Evolutionary conservation across 23 tunicate genomes (phyloP).

Genomic region (Trididemnum clinides): DNA sequence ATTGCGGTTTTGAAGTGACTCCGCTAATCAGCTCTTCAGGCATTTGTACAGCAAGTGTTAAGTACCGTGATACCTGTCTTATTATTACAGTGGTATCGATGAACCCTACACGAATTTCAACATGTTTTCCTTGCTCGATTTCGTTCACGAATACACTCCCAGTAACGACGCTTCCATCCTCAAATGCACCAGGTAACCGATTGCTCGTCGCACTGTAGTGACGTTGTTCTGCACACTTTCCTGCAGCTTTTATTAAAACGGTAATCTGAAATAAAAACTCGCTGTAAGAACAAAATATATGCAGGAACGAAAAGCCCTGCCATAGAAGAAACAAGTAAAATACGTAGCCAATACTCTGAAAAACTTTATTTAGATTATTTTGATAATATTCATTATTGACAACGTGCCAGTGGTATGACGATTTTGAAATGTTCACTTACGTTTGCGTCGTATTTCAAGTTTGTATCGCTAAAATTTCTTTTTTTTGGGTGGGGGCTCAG

Average conservation of each 20-base stretch:
- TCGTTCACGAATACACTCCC: slow-evolving; percentile 61
- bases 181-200: slow-evolving; percentile 58
- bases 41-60: slow-evolving; percentile 75
- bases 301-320: no score
- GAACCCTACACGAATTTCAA: slow-evolving; percentile 68
- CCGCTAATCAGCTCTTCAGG: slow-evolving; percentile 56
- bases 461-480: no score
- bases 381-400: no score
- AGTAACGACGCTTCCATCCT: slow-evolving; percentile 55
- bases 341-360: no score
- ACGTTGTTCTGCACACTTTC: slow-evolving; percentile 55
- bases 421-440: no score
- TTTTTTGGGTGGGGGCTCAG: no score
- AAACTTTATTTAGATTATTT: no score
- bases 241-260: slow-evolving; percentile 63
- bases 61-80: slow-evolving; percentile 58
- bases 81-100: slow-evolving; percentile 81
- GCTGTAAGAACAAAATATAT: no score
- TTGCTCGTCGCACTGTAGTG: slow-evolving; percentile 41
- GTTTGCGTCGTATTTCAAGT: no score
- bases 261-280: slow-evolving; percentile 80
- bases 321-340: no score
- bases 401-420: no score
- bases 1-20: slow-evolving; percentile 34
- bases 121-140: slow-evolving; percentile 30